A percentile compares a stretch with the other conserved stretches of the same genome.
Evolutionary conservation across 1,140 invertebrate species (phyloP).

Genomic region (Brachystomella parvula): DNA sequence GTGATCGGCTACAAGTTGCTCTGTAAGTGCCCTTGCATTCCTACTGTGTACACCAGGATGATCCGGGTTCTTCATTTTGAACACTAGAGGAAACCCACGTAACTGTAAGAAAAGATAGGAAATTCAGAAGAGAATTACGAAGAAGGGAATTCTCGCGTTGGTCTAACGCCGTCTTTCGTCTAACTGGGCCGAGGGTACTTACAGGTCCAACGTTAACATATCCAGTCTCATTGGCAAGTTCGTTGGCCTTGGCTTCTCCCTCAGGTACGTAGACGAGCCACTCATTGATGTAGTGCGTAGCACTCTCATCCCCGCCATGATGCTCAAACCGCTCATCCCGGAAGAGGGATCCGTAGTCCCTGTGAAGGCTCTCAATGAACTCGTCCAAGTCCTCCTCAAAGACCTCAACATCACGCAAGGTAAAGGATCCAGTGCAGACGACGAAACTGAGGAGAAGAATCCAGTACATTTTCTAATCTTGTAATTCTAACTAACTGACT

Average conservation of each 20-base stretch:
- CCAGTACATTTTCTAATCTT: background rate
- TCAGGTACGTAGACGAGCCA: conserved; percentile 51
- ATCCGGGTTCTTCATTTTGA: conserved; percentile 48
- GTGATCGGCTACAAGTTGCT: conserved; percentile 30
- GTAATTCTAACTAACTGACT: background rate
- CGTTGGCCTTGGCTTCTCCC: conserved; percentile 44
- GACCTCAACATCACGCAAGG: background rate
- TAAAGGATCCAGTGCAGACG: background rate
- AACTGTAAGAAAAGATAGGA: conserved; percentile 43
- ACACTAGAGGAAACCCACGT: conserved; percentile 50
- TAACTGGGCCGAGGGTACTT: conserved; percentile 34
- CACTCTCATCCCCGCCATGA: conserved; percentile 35
- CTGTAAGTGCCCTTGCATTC: conserved; percentile 38
- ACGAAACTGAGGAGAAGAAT: background rate
- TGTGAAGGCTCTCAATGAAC: conserved; percentile 23
- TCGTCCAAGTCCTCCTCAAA: conserved; percentile 23
- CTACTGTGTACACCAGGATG: conserved; percentile 39
- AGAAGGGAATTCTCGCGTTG: no score
- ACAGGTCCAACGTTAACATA: conserved; percentile 50
- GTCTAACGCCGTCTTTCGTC: no score
- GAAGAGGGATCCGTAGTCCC: conserved; percentile 32
- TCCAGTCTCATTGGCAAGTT: conserved; percentile 47
- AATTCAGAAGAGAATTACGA: no score
- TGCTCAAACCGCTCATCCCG: conserved; percentile 16
- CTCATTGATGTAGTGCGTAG: conserved; percentile 47